Base-by-base conservation (phyloP, 2,113 vertebrate genomes). In the Emydocephalus ijimae region DNA sequence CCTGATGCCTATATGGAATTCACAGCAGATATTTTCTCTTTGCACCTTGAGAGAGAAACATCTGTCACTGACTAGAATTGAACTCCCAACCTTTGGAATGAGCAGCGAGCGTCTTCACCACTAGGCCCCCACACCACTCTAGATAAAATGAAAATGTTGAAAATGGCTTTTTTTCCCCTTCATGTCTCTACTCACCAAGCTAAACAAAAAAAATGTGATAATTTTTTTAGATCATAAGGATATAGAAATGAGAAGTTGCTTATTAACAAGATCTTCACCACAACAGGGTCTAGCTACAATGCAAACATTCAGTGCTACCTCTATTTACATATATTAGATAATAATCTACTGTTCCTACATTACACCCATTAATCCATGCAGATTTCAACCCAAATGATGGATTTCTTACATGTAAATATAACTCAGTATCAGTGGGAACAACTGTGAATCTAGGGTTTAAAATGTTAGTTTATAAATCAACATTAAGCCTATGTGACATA, bases 131-230 rank as follows among this genome's bases (percentile, higher is more conserved):
- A 69, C 0, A 0, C 29, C 29, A 0, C 14, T 69, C 5, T 34
- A 94, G 92, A 95, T 88, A 92, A 96, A 5, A 90, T 21, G 64
- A 57, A 55, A 57, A 91, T 95, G 94, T 95, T 54, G 89, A 93
- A 87, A 94, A n/a, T 18, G 91, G 94, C 59, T 85, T n/a, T 34
- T 34, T 69, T 59, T 91, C n/a, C 93, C 92, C 93, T 93, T 89
- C 69, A 94, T 39, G 14, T 91, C 85, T 15, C 14, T 92, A 34
- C 87, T 93, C 91, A 59, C 45, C 39, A n/a, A 94, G 20, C 1
- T 69, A 64, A 91, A 87, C 88, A 92, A 88, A 89, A 59, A 89
- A 43, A 34, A 34, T 23, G 9, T 23, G 11, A 90, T 50, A 10
- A 6, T 29, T 54, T 52, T 52, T 54, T 64, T 57, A 39, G 8